Base-by-base conservation (phyloP, 1,140 invertebrate genomes). In the Armadillidium nasatum region DNA sequence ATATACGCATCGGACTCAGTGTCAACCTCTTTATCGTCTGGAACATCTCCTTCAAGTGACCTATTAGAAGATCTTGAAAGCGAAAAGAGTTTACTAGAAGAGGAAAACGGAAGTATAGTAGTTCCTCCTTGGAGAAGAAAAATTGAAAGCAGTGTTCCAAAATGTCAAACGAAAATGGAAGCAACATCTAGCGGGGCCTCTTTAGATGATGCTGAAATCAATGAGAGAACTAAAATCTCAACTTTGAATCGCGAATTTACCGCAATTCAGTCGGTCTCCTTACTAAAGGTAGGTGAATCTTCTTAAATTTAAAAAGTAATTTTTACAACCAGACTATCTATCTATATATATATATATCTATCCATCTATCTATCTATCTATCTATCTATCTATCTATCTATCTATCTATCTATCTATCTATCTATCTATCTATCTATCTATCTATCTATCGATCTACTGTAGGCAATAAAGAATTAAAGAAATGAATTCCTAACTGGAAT, bases 181-280 rank as follows among this genome's bases (percentile, higher is more conserved):
- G 33, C 33, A 33, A 33, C 33, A 33, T 33, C 33, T 33, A 3
- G 33, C 6, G 33, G 11, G 7, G 50, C 50, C 3, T 60, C 19
- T 19, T 60, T 60, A 19, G 50, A 60, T 15, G 50, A 60, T 19
- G 50, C 11, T 3, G 19, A 19, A 13, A 60, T 15, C 19, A 60
- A 19, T 60, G 50, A 60, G 19, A 1, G 19, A 60, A 60, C 11
- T 7, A 60, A 15, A 60, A 60, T 60, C 0, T 13, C 50, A 19
- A 60, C 50, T 60, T 60, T 60, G 50, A 13, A 60, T 60, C 50
- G 50, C 50, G 50, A 60, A 60, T 60, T 60, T 60, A 60, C 11
- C 19, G 50, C 50, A 3, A 19, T 60, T 15, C 50, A 1, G 2
- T 60, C 50, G 11, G 50, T 60, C 11, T 19, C 50, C 7, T 7